Percentiles rank a stretch among this genome's conserved stretches.
phyloP scores from a whole-genome alignment of 64 coral and sea anemone species.

The Acropora tenuis region DNA sequence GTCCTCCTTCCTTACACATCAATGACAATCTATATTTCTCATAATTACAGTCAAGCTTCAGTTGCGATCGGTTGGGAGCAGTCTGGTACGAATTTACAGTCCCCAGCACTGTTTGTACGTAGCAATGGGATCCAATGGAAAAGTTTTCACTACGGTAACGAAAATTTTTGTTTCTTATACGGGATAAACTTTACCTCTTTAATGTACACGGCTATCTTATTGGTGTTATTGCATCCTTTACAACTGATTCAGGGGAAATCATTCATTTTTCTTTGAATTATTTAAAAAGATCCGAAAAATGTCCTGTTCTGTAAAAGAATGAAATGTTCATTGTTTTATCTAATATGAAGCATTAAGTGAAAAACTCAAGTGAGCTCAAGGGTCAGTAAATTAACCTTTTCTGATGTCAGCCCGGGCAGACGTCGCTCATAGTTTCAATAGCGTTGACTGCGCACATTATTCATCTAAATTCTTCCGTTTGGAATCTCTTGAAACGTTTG shows the following conservation, averaged over 20 bases:
- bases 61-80: slow-evolving; percentile 15
- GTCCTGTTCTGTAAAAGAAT: too few relatives aligned
- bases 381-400: slow-evolving; percentile 22
- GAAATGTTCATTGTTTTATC: not conserved
- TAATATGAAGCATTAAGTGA: slow-evolving; percentile 12
- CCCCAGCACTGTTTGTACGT: not conserved
- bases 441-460: not conserved
- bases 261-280: too few relatives aligned
- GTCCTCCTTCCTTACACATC: not conserved
- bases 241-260: not conserved
- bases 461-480: not conserved
- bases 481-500: not conserved
- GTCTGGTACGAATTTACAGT: slow-evolving; percentile 20
- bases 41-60: slow-evolving; percentile 39
- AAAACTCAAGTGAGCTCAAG: slow-evolving; percentile 26
- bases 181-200: not conserved
- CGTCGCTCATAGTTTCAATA: not conserved
- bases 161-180: not conserved
- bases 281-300: too few relatives aligned
- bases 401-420: not conserved
- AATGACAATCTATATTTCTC: not conserved
- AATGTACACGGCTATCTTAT: too few relatives aligned
- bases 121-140: slow-evolving; percentile 5
- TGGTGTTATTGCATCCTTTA: not conserved
- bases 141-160: slow-evolving; percentile 9